Evolutionary conservation across 2,113 vertebrate species (phyloP).

Genomic region (Felis chaus): DNA sequence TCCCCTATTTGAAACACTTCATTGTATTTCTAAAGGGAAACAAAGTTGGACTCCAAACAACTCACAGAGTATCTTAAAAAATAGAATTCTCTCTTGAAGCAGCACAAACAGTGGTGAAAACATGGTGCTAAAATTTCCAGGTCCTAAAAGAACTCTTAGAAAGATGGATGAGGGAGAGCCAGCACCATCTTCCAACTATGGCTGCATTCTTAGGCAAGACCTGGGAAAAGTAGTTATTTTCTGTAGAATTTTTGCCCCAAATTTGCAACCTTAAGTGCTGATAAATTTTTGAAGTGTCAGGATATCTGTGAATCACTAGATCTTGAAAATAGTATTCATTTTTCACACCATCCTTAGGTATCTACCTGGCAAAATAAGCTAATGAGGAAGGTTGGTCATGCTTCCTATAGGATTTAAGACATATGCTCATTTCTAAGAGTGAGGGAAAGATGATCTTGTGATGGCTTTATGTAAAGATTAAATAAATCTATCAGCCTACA

Average conservation of each 20-base stretch:
- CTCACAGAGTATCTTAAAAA: not conserved
- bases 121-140: not conserved
- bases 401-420: not conserved
- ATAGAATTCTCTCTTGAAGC: not conserved
- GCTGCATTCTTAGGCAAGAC: not conserved
- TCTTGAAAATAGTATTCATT: not conserved
- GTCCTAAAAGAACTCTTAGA: accelerated
- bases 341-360: not conserved
- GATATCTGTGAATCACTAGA: not conserved
- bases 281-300: not conserved
- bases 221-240: not conserved
- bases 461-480: not conserved
- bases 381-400: not conserved
- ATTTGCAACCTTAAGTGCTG: not conserved
- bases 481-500: not conserved
- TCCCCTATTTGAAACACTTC: not conserved
- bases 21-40: not conserved
- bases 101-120: not conserved
- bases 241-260: not conserved
- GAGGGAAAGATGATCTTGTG: not conserved
- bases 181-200: not conserved
- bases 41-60: not conserved
- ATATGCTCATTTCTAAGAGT: not conserved
- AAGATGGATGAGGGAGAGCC: too few species aligned
- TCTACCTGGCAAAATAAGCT: not conserved